These are phyloP conservation scores for Drosophila mercatorum DNA, from an alignment of 2,888 invertebrate species.

Conservation along the genomic window DNA sequence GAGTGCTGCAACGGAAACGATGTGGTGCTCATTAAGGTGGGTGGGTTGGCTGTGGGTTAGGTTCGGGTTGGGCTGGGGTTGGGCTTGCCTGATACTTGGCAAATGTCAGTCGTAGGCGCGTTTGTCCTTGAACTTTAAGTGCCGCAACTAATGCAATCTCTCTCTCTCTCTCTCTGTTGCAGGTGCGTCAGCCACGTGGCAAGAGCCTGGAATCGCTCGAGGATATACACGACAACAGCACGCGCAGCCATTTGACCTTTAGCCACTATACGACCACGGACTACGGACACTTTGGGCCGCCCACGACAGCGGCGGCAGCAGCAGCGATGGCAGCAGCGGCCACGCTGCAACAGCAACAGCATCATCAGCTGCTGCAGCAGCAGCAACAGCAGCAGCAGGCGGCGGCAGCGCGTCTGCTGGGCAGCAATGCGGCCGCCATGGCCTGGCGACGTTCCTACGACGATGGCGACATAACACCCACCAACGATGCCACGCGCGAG, in stretches of 20 bases:
- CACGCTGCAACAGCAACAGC: slow-evolving; percentile 52
- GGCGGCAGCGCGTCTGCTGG: slow-evolving; percentile 71
- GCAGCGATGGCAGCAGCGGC: slow-evolving; percentile 62
- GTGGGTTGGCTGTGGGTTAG: slow-evolving; percentile 18
- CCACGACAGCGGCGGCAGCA: slow-evolving; percentile 67
- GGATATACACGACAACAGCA: slow-evolving; percentile 89
- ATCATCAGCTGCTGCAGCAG: slow-evolving; percentile 57
- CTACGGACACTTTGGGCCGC: slow-evolving; percentile 83
- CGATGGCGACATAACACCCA: slow-evolving; percentile 95
- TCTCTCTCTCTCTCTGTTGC: slow-evolving; percentile 7
- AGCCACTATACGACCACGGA: slow-evolving; percentile 85
- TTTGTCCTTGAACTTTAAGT: slow-evolving; percentile 68
- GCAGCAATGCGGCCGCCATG: slow-evolving; percentile 82
- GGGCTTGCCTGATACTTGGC: slow-evolving; percentile 13
- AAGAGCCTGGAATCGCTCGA: slow-evolving; percentile 94
- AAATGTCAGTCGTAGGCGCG: slow-evolving; percentile 34
- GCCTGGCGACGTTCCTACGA: slow-evolving; percentile 92
- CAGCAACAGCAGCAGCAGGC: slow-evolving; percentile 67
- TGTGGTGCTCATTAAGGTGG: slow-evolving; percentile 85
- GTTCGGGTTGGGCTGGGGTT: slow-evolving; percentile 43
- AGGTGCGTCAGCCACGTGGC: slow-evolving; percentile 93
- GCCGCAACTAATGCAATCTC: slow-evolving; percentile 26
- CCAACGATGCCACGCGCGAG: slow-evolving; percentile 88
- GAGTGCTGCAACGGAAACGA: slow-evolving; percentile 84
- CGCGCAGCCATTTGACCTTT: slow-evolving; percentile 85